Base-by-base conservation (phyloP, 2,888 invertebrate genomes). In the Leucoptera coffeella region DNA sequence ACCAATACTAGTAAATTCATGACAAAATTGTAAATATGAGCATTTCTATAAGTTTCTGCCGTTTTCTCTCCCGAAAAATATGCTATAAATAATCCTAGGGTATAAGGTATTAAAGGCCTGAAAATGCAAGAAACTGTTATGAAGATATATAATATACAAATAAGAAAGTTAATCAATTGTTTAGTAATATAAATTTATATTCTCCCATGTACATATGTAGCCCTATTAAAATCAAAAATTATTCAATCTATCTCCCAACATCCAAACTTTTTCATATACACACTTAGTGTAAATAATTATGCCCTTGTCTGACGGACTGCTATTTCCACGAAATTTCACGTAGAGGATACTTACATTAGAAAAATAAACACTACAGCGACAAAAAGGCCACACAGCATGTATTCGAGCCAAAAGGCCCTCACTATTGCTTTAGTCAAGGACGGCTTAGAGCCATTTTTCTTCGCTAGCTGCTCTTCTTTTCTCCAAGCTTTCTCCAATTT, bases 401-500 rank as follows among this genome's bases (percentile, higher is more conserved):
- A 78, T 25, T 77, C 69, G 30, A 71, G 47, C 39, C 77, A 69
- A 50, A 81, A 83, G 6, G 78, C 75, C 35, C 72, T 72, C 21
- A 69, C 43, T 28, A 83, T 69, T 4, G 78, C 80, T 34, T 52
- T 73, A 4, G 75, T 48, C 23, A 82, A 55, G 25, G 76, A 78
- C 1, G 84, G 82, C 30, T 73, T 64, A 17, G 50, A 49, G n/a
- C 69, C 67, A 25, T 50, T 48, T 30, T 52, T 52, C 25, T 62
- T 56, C 1, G 77, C 69, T 22, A 47, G 49, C 23, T 54, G 47
- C 12, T 77, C 34, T 48, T 83, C 81, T 20, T 58, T 47, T 23
- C 72, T 55, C 84, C 83, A 84, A 29, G 77, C 79, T 62, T 62
- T 64, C 50, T 81, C 81, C 20, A 86, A 55, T 11, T 62, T 60